Evolutionary conservation across 2,113 vertebrate genomes (phyloP), one percentile per base, ranked within the genome.

Genomic region (Ictalurus punctatus): DNA sequence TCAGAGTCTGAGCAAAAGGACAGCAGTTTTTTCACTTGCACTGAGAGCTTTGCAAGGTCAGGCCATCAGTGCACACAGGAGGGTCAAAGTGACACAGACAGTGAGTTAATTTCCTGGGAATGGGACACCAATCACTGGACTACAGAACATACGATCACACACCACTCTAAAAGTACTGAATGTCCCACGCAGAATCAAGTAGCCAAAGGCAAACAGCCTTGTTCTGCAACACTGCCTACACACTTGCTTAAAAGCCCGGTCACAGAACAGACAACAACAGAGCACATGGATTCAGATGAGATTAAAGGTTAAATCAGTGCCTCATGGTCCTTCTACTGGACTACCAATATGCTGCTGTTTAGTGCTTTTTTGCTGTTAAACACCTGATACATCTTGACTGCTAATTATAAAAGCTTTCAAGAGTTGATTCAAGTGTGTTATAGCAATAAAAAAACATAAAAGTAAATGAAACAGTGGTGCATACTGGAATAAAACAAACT

Each of bases 51-150:
- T 73, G 48, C 61, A 56, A 86, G 58, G 59, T 71, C 71, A 19
- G 90, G 87, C 5, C 69, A 37, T 48, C 82, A 0, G 40, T 56
- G 44, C 58, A 91, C 79, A 34, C 16, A 2, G 27, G 76, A 87
- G 7, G 88, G 85, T 59, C 91, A 92, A 58, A 40, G 87, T 8
- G 89, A 92, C 12, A 61, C 48, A 5, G 93, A 94, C 12, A 67
- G 54, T 30, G 95, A 95, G 71, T 83, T 89, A 7, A 13, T 85
- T 34, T 94, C 93, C 19, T 95, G 94, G 95, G 93, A 93, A 82
- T 96, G 95, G 95, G 91, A 95, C 3, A 93, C 95, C 48, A 91
- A 94, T n/a, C 87, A 92, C 84, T 95, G 95, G 95, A 95, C 91
- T 58, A 63, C 89, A 25, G 88, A 90, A 92, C 91, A 58, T 85